Percentiles rank a stretch among this genome's conserved stretches.
Evolutionary conservation across 2,797 vertebrate genomes (phyloP).

Genomic region (Buceros bicornis): DNA sequence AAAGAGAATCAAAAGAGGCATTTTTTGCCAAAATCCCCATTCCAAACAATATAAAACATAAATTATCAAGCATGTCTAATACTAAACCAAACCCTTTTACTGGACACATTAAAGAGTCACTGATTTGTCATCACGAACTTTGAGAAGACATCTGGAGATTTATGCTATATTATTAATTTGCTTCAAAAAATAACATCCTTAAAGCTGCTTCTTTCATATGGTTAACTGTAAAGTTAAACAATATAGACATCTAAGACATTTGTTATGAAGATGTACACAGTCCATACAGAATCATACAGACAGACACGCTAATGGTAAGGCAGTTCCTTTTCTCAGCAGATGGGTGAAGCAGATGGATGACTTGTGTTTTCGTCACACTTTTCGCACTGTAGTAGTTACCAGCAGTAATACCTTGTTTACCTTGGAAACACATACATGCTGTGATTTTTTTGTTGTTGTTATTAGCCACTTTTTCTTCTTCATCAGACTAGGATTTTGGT

Average conservation of each 20-base stretch:
- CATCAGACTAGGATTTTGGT: neutral
- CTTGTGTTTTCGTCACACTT: slow-evolving; percentile 43
- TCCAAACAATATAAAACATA: neutral
- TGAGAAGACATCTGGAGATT: neutral
- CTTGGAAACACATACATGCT: neutral
- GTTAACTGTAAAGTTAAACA: neutral
- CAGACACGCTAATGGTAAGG: neutral
- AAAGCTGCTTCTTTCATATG: neutral
- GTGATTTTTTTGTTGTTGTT: neutral
- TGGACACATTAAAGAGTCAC: neutral
- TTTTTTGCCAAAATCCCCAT: neutral
- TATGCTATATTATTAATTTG: neutral
- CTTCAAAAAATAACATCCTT: neutral
- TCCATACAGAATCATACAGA: neutral
- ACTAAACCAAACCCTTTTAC: neutral
- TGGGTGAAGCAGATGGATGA: slow-evolving; percentile 23
- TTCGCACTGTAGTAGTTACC: neutral
- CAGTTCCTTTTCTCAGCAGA: neutral
- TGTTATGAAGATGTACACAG: neutral
- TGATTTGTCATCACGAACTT: neutral
- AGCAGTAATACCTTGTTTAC: neutral
- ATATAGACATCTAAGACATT: neutral
- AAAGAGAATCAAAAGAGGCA: neutral
- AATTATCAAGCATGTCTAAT: neutral
- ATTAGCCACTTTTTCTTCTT: neutral